Base-by-base conservation (phyloP, 2,888 invertebrate genomes). In the Ectemnius cavifrons region DNA sequence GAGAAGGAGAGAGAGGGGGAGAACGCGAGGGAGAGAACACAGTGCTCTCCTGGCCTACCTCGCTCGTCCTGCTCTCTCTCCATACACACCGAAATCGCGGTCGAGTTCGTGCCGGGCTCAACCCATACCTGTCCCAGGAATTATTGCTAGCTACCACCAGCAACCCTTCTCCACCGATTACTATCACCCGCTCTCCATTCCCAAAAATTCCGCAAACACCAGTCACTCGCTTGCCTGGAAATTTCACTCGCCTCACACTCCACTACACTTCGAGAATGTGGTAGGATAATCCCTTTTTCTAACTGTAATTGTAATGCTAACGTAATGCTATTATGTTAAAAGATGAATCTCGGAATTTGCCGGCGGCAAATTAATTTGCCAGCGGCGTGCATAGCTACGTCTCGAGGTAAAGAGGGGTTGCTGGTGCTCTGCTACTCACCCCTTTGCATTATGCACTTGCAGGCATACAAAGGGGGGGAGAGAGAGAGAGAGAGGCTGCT, bases 1-100 rank as follows among this genome's bases (percentile, higher is more conserved):
- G 20, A 20, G 20, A 20, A 20, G 2, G 20, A 20, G 1, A 20
- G 20, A 20, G 83, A 83, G 82, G 2, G 83, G 0, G 8, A 6
- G 37, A 37, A 8, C 0, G 2, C 37, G 82, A 23, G 83, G 0
- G 8, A 6, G 37, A 37, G 37, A 6, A 11, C 37, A 11, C 8
- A 37, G 37, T 37, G 37, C 8, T 37, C 37, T 37, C 37, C 37
- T 37, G 37, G 8, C 37, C 37, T 37, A 37, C 8, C 37, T 37
- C 23, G 23, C 5, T 37, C 8, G 5, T 6, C 28, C 71, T 64
- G 68, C 68, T 57, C 74, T 69, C 75, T 83, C 23, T 23, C 23
- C 23, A 77, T 73, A 77, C 78, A 75, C 77, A 67, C 67, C 67
- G 69, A 75, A 74, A 75, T 78, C 68, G 73, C 66, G 68, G 63